phyloP scores from a whole-genome alignment of 92 coral and sea anemone species.

The Parazoanthus darwini region DNA sequence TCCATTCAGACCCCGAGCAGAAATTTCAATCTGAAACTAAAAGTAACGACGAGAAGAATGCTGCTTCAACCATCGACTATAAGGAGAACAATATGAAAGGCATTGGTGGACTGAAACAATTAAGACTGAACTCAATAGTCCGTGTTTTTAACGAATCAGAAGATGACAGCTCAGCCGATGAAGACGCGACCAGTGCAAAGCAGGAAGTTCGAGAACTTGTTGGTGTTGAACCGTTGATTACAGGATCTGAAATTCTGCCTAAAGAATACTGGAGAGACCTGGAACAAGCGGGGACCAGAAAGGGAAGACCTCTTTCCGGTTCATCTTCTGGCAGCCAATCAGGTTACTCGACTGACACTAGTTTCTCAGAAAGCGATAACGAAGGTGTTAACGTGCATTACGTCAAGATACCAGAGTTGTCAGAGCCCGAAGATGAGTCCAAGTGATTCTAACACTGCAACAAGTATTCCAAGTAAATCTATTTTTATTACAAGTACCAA shows the following conservation, averaged over 20 bases:
- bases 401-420: constrained; percentile 37
- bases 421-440: constrained; percentile 41
- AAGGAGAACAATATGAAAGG: not conserved
- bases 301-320: constrained; percentile 24
- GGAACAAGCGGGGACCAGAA: constrained; percentile 15
- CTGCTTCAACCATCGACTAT: not conserved
- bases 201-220: constrained; percentile 28
- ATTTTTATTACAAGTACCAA: not conserved
- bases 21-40: not conserved
- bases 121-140: constrained; percentile 7
- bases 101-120: not conserved
- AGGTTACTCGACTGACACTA: constrained; percentile 44
- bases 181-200: constrained; percentile 15
- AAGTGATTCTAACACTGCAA: not conserved
- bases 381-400: constrained; percentile 26
- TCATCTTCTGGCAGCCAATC: constrained; percentile 45
- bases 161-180: constrained; percentile 38
- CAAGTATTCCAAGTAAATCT: too few species aligned
- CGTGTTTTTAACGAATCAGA: constrained; percentile 34
- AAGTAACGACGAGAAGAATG: not conserved
- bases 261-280: constrained; percentile 37
- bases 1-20: not conserved
- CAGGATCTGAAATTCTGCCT: constrained; percentile 30
- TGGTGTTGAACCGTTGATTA: constrained; percentile 28
- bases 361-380: constrained; percentile 34